Evolutionary conservation across 2,888 invertebrate species (phyloP), one percentile per base, ranked within the genome.

Genomic region (Brachyopa scutellaris): DNA sequence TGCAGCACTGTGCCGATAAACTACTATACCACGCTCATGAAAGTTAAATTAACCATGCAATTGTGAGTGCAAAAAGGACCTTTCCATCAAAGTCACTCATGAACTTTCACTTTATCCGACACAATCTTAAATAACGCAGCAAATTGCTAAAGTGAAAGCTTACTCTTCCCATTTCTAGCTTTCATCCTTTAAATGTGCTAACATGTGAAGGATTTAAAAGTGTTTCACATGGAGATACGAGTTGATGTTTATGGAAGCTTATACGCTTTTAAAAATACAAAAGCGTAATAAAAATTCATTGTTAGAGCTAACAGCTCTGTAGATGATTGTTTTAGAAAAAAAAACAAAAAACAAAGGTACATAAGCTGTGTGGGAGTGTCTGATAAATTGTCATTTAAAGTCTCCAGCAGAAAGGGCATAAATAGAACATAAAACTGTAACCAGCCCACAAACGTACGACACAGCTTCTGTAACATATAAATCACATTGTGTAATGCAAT

Each of bases 81-180:
- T 29, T 15, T 15, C 9, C n/a, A 29, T 1, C 2, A 17, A 49
- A 17, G 3, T 1, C 1, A 29, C 3, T 49, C n/a, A 9, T 49
- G 45, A 49, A 51, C 49, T 51, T 51, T 51, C 9, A 17, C 17
- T 51, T 51, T 51, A 8, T 17, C 15, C 15, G 8, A 40, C 49
- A 17, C 1, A 6, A 26, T 21, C 49, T 29, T 3, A 51, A 31
- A 8, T 29, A 11, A 9, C 13, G 9, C 13, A 4, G 29, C 13
- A 3, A 5, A 51, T 1, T 51, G 29, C 9, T 13, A 51, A 29
- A 29, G 15, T 51, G 49, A 51, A 51, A 51, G 49, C 4, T 5
- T 29, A 51, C 15, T 51, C n/a, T 49, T 3, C 49, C 26, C 13
- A 9, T 23, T 26, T n/a, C 11, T 29, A 17, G 8, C 29, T 17